Base-by-base conservation (phyloP, 2,113 vertebrate species). In the Theristicus caerulescens region DNA sequence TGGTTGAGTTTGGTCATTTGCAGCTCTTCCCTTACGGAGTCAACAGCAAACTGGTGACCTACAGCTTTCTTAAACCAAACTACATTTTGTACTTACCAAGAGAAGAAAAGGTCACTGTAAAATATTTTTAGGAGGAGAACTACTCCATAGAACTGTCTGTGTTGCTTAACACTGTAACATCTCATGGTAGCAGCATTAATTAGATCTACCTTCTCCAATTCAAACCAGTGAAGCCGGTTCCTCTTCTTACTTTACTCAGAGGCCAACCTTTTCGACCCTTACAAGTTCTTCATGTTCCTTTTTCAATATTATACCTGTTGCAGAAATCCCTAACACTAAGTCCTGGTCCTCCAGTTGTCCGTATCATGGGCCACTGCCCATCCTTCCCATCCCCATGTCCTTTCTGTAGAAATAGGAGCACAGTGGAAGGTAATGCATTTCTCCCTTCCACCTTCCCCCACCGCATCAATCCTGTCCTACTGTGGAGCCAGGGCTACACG, bases 351-450 rank as follows among this genome's bases (percentile, higher is more conserved):
- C 40, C 64, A 55, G 19, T 2, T 51, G 47, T 81, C 49, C 1
- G 0, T 79, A 29, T 38, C 6, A 1, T 1, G 0, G 20, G 64
- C 46, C 13, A 57, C 46, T 2, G 0, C 13, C 36, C 0, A 0
- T 55, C 51, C 31, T 66, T 65, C 27, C 51, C 19, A 10, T 34
- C 20, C 31, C 44, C 2, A 5, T 10, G 16, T 38, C 20, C 47
- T 55, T 55, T 64, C 52, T n/a, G 6, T 47, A 59, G 47, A 42
- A 66, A 55, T 16, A 69, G 15, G 15, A 51, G 40, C 19, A n/a
- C 32, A 46, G 27, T 49, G 65, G 13, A 82, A 84, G 18, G 32
- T 18, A 38, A 64, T 1, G 5, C 16, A 25, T 72, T 79, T 31
- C 49, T 71, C 44, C n/a, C n/a, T 92, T 34, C 36, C 36, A 32